These are phyloP conservation scores for Anoplopoma fimbria DNA, from an alignment of 2,113 vertebrate species.

Conservation along the genomic window DNA sequence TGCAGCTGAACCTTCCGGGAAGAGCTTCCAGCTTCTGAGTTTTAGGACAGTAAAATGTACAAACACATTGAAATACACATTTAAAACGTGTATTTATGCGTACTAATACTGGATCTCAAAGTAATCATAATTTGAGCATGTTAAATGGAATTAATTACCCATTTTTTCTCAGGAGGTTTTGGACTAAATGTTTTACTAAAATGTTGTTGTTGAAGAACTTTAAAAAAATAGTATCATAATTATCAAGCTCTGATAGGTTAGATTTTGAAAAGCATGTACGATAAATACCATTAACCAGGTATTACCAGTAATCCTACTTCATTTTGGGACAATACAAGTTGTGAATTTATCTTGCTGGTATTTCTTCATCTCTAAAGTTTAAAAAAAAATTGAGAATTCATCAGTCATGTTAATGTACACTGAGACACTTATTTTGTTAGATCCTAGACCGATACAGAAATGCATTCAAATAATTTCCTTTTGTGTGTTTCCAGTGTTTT, in stretches of 20 bases:
- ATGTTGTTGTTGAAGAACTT: neutral
- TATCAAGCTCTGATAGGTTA: neutral
- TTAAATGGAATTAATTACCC: neutral
- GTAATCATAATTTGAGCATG: neutral
- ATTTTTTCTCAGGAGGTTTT: neutral
- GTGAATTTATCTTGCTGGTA: neutral
- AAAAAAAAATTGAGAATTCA: neutral
- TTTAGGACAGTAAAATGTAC: neutral
- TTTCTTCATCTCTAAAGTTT: neutral
- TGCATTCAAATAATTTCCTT: neutral
- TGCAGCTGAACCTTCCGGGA: slow-evolving; percentile 50
- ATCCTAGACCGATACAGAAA: neutral
- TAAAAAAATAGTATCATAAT: neutral
- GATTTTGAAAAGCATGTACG: no score
- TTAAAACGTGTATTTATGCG: neutral
- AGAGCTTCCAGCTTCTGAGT: slow-evolving; percentile 14
- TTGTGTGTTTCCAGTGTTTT: slow-evolving; percentile 88
- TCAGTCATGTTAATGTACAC: neutral
- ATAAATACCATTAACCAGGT: neutral
- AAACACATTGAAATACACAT: neutral
- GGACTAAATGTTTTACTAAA: neutral
- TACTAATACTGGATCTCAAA: neutral
- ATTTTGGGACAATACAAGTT: neutral
- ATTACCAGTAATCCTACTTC: neutral
- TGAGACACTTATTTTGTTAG: neutral